Base-by-base conservation (phyloP, 2,888 invertebrate species). In the Eurois occulta region DNA sequence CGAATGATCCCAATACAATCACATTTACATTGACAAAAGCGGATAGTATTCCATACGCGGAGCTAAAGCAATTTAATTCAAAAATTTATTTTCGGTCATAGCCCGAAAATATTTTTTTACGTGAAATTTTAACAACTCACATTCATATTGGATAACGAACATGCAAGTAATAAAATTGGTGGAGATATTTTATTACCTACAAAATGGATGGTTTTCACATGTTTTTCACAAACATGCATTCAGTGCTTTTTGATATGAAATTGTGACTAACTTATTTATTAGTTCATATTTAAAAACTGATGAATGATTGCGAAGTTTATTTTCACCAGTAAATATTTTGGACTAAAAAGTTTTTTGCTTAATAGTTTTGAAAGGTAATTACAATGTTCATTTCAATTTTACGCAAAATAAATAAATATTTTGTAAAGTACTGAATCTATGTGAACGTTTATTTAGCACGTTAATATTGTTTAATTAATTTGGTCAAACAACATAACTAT, bases 21-120 rank as follows among this genome's bases (percentile, higher is more conserved):
- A 69, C 71, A 87, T 88, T 83, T 87, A 75, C 75, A 87, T 83
- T 72, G 80, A 43, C 77, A 66, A 83, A 83, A 74, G 73, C 35
- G 35, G 71, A 72, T 73, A 70, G 64, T 83, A 70, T 70, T 73
- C 81, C 64, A 83, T 48, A 11, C 78, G 60, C 73, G 43, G 65
- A 66, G 43, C 62, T 8, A 64, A 77, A 77, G 72, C 75, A 83
- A 84, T 87, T 83, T 75, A 75, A 87, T 84, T 85, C 76, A 65
- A 83, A 83, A 83, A 77, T 77, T 74, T 83, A 78, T 81, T 80
- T 78, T 68, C 46, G 41, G 62, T 41, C 69, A 73, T 67, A 60
- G 13, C 43, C 21, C 70, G 65, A 69, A 82, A 79, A 81, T 79
- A 80, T 80, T 83, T 87, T 81, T 78, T 64, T 52, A 67, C 67